These are phyloP conservation scores for Phalera bucephala DNA, from an alignment of 2,888 invertebrate species.

Conservation along the genomic window DNA sequence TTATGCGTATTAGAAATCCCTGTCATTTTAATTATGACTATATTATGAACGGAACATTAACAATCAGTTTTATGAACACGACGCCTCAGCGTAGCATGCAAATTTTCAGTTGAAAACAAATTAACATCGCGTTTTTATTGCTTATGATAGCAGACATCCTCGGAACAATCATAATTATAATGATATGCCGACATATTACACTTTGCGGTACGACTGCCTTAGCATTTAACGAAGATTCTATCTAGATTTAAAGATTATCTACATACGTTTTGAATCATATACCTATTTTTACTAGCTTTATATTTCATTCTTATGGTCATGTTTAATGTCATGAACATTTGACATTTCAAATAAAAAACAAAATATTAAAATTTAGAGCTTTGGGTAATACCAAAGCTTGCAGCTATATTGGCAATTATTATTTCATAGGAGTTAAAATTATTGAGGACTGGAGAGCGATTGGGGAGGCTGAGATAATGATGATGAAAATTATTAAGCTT, in stretches of 20 bases:
- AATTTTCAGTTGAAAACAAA: conserved; percentile 44
- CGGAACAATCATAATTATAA: conserved; percentile 14
- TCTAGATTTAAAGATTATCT: neutral
- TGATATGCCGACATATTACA: conserved; percentile 8
- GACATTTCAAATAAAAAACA: neutral
- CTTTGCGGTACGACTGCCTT: conserved; percentile 7
- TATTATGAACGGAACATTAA: conserved; percentile 46
- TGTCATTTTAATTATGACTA: conserved; percentile 24
- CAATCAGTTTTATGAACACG: conserved; percentile 31
- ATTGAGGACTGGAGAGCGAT: too few relatives aligned
- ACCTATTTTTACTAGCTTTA: too few relatives aligned
- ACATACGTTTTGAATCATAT: neutral
- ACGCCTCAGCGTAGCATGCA: conserved; percentile 40
- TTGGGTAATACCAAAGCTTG: too few relatives aligned
- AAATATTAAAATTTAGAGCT: neutral
- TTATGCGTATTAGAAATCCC: conserved; percentile 17
- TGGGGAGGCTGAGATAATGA: too few relatives aligned
- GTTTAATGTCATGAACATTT: conserved; percentile 1
- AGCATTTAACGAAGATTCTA: conserved; percentile 7
- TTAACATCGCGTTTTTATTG: conserved; percentile 47
- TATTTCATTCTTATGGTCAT: too few relatives aligned
- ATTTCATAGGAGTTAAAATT: too few relatives aligned
- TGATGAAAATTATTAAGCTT: too few relatives aligned
- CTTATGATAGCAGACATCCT: conserved; percentile 28
- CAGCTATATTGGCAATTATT: too few relatives aligned